Base-by-base conservation (phyloP, 2,888 invertebrate species). In the Drosophila anceps region DNA sequence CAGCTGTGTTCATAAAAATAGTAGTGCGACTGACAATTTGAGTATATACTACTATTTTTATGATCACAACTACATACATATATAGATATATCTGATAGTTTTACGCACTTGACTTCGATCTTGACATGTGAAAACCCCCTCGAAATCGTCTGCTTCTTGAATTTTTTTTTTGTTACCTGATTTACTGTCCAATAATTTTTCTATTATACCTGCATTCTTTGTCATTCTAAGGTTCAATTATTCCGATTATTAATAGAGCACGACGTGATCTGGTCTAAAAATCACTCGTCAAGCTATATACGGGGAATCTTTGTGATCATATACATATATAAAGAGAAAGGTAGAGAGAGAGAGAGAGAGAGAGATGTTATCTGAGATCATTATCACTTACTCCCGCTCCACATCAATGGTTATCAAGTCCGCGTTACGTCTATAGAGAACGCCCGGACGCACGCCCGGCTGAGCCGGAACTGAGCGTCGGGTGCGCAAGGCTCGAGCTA, bases 401-500 rank as follows among this genome's bases (percentile, higher is more conserved):
- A 72, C 39, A 20, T 60, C 59, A 8, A 73, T 12, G 12, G 13
- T 35, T 27, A 55, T n/a, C 1, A 50, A 2, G 27, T 63, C 43
- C 8, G 24, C 44, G n/a, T 6, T 37, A 0, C 53, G 33, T 10
- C 39, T 53, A 43, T 57, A 74, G 10, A 27, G n/a, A 13, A 74
- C 55, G 1, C 46, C 55, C 10, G 69, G 73, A 43, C 63, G 68
- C 10, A 3, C 1, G 1, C 58, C 68, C 3, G 58, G 55, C 15
- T 15, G 33, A 0, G 13, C 24, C 2, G 27, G 20, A 8, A 62
- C 37, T 0, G 63, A 57, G n/a, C 33, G 44, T 4, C 35, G 37
- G 0, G 29, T 33, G 24, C 73, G 73, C 29, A 74, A 8, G 0
- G 63, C 59, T 0, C 60, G 54, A 9, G 59, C 55, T 5, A 74